phyloP scores from a whole-genome alignment of 2,888 invertebrate genomes.

The Drosophila yooni region DNA sequence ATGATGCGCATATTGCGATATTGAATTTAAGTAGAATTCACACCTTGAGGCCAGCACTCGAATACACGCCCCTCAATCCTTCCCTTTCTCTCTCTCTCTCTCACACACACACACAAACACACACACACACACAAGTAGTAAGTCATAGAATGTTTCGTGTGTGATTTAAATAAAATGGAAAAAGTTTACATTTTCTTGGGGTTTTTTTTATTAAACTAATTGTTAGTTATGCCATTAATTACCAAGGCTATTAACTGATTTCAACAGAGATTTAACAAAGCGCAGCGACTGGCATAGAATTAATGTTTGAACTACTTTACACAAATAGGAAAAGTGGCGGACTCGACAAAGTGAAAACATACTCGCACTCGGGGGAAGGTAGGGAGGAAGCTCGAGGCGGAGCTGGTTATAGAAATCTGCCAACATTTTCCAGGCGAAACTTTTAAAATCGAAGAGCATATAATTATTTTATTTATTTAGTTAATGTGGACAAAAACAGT shows the following conservation, averaged over 20 bases:
- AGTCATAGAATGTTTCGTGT: slow-evolving; percentile 24
- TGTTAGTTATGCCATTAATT: slow-evolving; percentile 15
- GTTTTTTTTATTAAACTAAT: slow-evolving; percentile 7
- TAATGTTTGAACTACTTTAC: neutral
- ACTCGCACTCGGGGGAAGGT: neutral
- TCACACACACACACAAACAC: neutral
- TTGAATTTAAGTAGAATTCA: slow-evolving; percentile 80
- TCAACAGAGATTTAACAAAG: neutral
- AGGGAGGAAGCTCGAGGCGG: neutral
- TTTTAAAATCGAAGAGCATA: neutral
- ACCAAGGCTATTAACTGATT: slow-evolving; percentile 3
- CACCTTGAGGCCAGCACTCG: slow-evolving; percentile 62
- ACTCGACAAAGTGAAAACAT: neutral
- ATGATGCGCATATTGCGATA: slow-evolving; percentile 72
- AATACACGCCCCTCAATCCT: neutral
- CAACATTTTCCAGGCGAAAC: neutral
- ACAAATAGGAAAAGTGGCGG: neutral
- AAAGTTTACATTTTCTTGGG: slow-evolving; percentile 16
- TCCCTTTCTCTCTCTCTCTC: neutral
- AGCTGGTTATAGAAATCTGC: neutral
- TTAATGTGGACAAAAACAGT: neutral
- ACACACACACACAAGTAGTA: neutral
- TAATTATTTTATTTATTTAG: neutral
- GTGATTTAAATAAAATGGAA: slow-evolving; percentile 32
- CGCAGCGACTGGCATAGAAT: neutral